Conservation (phyloP, 1,140 invertebrate genomes). For the Amphibalanus amphitrite region DNA sequence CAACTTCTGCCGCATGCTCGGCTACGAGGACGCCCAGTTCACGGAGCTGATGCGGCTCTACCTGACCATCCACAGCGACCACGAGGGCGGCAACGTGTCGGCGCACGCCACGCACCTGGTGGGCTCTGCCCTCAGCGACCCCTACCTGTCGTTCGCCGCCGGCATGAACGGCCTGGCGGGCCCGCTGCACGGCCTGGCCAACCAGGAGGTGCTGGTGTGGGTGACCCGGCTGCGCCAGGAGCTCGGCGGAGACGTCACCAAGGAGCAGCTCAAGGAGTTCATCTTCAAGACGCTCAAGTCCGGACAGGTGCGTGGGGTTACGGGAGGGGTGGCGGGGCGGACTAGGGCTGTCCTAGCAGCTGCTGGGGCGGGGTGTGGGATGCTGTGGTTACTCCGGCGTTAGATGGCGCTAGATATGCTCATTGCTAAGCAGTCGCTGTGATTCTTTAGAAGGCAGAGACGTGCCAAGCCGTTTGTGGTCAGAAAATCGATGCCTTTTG, state of each 20-base stretch:
- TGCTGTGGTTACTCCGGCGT: too few relatives aligned
- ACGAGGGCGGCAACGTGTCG: constrained; percentile 89
- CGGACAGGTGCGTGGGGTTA: constrained; percentile 42
- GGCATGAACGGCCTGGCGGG: constrained; percentile 89
- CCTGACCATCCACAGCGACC: constrained; percentile 88
- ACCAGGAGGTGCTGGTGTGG: constrained; percentile 77
- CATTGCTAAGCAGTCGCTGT: too few relatives aligned
- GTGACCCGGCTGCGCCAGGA: constrained; percentile 58
- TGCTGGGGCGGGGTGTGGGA: too few relatives aligned
- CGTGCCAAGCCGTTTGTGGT: too few relatives aligned
- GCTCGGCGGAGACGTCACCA: constrained; percentile 59
- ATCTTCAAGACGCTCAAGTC: constrained; percentile 88
- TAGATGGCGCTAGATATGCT: too few relatives aligned
- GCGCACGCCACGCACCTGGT: constrained; percentile 90
- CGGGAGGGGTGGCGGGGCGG: too few relatives aligned
- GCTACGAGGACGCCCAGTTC: constrained; percentile 67
- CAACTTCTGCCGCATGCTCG: constrained; percentile 85
- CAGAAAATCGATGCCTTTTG: too few relatives aligned
- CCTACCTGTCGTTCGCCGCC: constrained; percentile 83
- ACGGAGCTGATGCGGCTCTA: constrained; percentile 87
- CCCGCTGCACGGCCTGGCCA: constrained; percentile 87
- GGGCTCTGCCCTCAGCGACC: constrained; percentile 84
- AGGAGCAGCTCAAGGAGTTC: constrained; percentile 79
- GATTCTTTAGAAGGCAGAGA: too few relatives aligned
- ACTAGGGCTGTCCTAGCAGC: too few relatives aligned